phyloP scores from a whole-genome alignment of 2,113 vertebrate species.

The Hemiscyllium ocellatum region DNA sequence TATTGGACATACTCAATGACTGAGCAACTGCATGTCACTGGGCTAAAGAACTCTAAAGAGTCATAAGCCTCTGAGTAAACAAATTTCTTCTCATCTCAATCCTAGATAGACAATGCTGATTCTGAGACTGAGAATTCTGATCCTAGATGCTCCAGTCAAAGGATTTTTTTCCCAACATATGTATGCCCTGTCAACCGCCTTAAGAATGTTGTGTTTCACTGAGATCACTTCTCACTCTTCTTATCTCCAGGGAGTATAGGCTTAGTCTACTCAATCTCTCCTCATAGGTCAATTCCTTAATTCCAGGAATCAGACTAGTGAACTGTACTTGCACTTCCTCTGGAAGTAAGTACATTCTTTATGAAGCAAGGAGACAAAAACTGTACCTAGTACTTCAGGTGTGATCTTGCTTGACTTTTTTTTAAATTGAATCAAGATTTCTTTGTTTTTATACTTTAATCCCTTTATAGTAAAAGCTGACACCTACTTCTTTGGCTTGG shows the following conservation, averaged over 20 bases:
- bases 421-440: not conserved
- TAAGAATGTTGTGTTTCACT: not conserved
- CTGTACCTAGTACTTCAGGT: no score
- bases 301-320: not conserved
- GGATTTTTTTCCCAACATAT: not conserved
- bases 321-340: not conserved
- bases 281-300: not conserved
- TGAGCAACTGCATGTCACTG: not conserved
- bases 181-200: not conserved
- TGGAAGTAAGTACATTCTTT: not conserved
- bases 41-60: not conserved
- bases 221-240: not conserved
- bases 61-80: not conserved
- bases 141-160: not conserved
- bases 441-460: not conserved
- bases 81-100: not conserved
- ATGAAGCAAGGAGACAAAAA: not conserved
- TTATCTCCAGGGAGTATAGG: not conserved
- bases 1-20: not conserved
- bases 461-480: not conserved
- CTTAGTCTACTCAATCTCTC: not conserved
- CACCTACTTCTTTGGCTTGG: not conserved
- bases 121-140: not conserved
- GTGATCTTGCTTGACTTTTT: not conserved
- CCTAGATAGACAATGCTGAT: not conserved